Evolutionary conservation across 2,888 invertebrate genomes (phyloP), one percentile per base, ranked within the genome.

Genomic region (Habroteleia sp.): DNA sequence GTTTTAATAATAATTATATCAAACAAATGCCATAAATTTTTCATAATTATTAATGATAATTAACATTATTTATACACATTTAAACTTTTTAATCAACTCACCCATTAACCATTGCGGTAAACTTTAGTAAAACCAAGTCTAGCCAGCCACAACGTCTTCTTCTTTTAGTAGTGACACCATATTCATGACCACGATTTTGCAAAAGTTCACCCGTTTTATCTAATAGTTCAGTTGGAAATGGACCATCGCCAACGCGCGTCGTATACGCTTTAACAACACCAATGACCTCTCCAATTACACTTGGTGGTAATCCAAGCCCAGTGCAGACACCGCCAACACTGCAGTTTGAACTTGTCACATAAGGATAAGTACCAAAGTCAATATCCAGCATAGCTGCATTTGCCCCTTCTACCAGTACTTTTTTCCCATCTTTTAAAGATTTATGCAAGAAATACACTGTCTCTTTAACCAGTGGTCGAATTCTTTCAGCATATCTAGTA

Each of bases 341-440:
- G 90, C 99, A 99, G 91, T 99, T 99, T 7, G 98, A 98, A 78
- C 98, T 99, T 52, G 99, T 99, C 83, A 99, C 99, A 90, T 97
- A 99, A 0, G 98, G 98, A 89, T 99, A 98, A 1, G 98, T 99
- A 54, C 96, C 99, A 90, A 99, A 99, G 90, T 99, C 99, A 85
- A 99, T 99, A 89, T 99, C 99, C 88, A 99, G 89, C 95, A 99
- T 97, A 50, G 97, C 97, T 2, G 99, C 99, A 89, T 99, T 99
- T 27, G 99, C 99, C 31, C 99, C 99, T 89, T 98, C 99, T 0
- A 99, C 96, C 31, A 99, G 90, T 71, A 99, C 93, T 66, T 92
- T 94, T 87, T 95, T 95, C 3, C 95, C 94, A 6, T 91, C 91
- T 41, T 90, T 90, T 44, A 99, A 90, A 37, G 94, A 93, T 65